These are phyloP conservation scores for Gouania willdenowi DNA, from an alignment of 2,797 vertebrate species.

Conservation along the genomic window DNA sequence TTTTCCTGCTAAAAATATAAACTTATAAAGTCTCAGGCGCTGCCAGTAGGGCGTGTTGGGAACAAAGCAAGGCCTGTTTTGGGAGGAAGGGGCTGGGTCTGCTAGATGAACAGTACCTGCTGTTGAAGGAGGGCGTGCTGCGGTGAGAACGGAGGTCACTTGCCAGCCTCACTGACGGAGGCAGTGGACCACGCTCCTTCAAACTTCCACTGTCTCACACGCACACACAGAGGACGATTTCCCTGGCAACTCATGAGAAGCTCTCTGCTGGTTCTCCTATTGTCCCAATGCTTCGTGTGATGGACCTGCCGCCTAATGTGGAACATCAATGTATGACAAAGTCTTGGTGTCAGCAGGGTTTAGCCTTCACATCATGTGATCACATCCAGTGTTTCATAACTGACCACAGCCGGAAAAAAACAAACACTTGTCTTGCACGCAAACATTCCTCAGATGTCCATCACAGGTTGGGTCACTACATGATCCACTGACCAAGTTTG, in stretches of 20 bases:
- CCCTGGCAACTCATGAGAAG: neutral
- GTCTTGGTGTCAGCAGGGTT: slow-evolving; percentile 1
- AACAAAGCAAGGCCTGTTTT: slow-evolving; percentile 79
- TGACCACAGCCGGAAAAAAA: slow-evolving; percentile 18
- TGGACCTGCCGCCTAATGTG: too few species aligned
- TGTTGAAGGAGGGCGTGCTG: slow-evolving; percentile 72
- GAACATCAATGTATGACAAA: too few species aligned
- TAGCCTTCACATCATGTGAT: slow-evolving; percentile 1
- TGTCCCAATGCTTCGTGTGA: too few species aligned
- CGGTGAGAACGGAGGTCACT: slow-evolving; percentile 58
- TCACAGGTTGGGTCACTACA: slow-evolving; percentile 15
- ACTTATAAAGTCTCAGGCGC: slow-evolving; percentile 54
- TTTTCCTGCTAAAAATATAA: slow-evolving; percentile 60
- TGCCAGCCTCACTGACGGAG: slow-evolving; percentile 65
- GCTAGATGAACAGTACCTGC: slow-evolving; percentile 75
- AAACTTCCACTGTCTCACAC: neutral
- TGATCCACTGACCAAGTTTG: slow-evolving; percentile 6
- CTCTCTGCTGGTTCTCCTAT: too few species aligned
- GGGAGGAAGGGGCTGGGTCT: slow-evolving; percentile 64
- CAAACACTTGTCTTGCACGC: slow-evolving; percentile 15
- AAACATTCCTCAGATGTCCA: slow-evolving; percentile 26
- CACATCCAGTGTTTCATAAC: slow-evolving; percentile 31
- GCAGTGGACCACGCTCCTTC: slow-evolving; percentile 5
- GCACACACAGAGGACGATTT: neutral
- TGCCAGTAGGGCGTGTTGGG: slow-evolving; percentile 39